Evolutionary conservation across 2,113 vertebrate species (phyloP), one percentile per base, ranked within the genome.

Genomic region (Colaptes auratus): DNA sequence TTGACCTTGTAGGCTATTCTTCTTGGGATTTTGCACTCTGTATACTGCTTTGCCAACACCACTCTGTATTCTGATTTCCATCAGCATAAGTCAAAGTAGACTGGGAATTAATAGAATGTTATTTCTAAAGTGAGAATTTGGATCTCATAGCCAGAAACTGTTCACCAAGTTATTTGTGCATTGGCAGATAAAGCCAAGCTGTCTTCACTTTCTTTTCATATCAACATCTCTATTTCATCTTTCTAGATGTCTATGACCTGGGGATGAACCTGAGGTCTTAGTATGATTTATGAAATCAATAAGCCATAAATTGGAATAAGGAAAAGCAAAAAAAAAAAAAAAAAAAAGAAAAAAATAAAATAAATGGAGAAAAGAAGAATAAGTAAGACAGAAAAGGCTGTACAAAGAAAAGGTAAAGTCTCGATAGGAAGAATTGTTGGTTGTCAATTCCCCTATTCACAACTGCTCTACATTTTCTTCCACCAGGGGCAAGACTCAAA

Each of bases 181-280:
- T 64, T 89, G 53, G 65, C 60, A 87, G n/a, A 85, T 67, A 86
- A 83, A 93, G 53, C 48, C 72, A 89, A 80, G 36, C 64, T n/a
- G 85, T 81, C 44, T 71, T 75, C 48, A 71, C 75, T 83, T 91
- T 71, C 79, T 92, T 93, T 92, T 89, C 50, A 71, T 15, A 48
- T 15, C 1, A 1, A 35, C 33, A 74, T 66, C 52, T 58, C 35
- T 72, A 5, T 80, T 93, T 82, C 82, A 83, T 25, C 75, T 85
- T 80, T 89, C 64, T 73, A 80, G 86, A 90, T 87, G 33, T 82
- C 64, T 82, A 6, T 66, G 69, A 33, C 65, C 69, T 61, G 33
- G 66, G 65, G 65, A 61, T 86, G 85, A 93, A 82, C 79, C 36
- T 58, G 28, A 95, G 42, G 75, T 86, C 91, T 78, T 67, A 52